A percentile compares a stretch with the other conserved stretches of the same genome.
Conservation (phyloP, 1,140 invertebrate genomes). For the Papilio polyxenes region DNA sequence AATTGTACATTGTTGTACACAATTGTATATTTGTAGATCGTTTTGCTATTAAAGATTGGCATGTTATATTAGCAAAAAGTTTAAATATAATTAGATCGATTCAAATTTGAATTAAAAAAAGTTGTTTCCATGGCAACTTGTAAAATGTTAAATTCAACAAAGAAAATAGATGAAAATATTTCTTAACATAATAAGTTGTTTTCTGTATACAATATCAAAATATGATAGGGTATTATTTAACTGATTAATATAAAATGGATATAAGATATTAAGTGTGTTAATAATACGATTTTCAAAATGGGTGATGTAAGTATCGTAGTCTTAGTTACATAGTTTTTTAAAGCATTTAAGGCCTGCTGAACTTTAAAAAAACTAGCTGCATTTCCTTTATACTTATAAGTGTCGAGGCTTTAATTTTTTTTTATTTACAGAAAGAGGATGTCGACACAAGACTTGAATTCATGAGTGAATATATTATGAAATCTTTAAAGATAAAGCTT, state of each 20-base stretch:
- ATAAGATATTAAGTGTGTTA: slow-evolving; percentile 13
- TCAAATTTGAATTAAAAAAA: background rate
- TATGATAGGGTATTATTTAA: background rate
- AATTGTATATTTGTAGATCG: background rate
- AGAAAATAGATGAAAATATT: background rate
- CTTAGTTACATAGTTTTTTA: background rate
- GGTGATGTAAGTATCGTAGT: slow-evolving; percentile 59
- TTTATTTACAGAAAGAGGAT: slow-evolving; percentile 63
- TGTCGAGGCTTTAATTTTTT: background rate
- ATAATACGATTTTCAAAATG: slow-evolving; percentile 46
- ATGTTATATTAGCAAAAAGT: background rate
- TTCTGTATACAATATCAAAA: background rate
- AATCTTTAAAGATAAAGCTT: slow-evolving; percentile 66
- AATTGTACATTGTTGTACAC: background rate
- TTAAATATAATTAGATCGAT: background rate
- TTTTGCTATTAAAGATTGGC: background rate
- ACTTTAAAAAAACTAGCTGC: no score
- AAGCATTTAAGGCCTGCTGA: no score
- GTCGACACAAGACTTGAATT: slow-evolving; percentile 71
- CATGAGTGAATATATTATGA: slow-evolving; percentile 71
- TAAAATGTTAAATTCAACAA: background rate
- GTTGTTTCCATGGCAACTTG: background rate
- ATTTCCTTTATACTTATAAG: no score
- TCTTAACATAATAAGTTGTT: background rate
- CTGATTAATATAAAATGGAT: background rate